Conservation (phyloP, 2,113 vertebrate genomes). For the Pseudorectes ferrugineus region DNA sequence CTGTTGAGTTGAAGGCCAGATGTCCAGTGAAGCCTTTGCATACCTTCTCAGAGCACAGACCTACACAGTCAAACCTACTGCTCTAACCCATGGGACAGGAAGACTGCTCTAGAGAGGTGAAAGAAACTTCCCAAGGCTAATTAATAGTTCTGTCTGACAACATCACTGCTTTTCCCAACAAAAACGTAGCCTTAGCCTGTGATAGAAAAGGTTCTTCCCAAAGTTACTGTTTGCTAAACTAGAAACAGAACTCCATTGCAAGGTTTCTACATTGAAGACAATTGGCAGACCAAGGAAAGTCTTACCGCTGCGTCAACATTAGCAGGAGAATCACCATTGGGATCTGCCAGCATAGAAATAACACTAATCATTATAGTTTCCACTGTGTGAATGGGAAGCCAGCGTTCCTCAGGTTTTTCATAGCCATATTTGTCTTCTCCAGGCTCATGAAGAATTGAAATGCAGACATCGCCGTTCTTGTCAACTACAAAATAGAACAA, state of each 20-base stretch:
- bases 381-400: conserved; percentile 98
- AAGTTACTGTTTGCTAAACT: neutral
- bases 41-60: neutral
- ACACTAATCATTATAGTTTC: conserved; percentile 99
- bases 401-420: conserved; percentile 98
- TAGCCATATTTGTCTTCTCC: conserved; percentile 99
- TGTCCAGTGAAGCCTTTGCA: neutral
- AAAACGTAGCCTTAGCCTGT: neutral
- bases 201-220: neutral
- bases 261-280: neutral
- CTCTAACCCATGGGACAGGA: neutral
- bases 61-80: neutral
- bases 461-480: conserved; percentile 99
- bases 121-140: neutral
- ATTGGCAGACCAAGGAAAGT: neutral
- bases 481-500: conserved; percentile 82
- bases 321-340: conserved; percentile 97
- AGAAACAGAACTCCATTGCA: neutral
- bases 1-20: neutral
- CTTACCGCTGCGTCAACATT: conserved; percentile 99
- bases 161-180: neutral
- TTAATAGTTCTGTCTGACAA: neutral
- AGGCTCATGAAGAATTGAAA: conserved; percentile 99
- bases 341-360: conserved; percentile 99
- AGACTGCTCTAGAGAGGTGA: neutral